Conservation (phyloP, 2,888 invertebrate genomes). For the Eristalinus aeneus region DNA sequence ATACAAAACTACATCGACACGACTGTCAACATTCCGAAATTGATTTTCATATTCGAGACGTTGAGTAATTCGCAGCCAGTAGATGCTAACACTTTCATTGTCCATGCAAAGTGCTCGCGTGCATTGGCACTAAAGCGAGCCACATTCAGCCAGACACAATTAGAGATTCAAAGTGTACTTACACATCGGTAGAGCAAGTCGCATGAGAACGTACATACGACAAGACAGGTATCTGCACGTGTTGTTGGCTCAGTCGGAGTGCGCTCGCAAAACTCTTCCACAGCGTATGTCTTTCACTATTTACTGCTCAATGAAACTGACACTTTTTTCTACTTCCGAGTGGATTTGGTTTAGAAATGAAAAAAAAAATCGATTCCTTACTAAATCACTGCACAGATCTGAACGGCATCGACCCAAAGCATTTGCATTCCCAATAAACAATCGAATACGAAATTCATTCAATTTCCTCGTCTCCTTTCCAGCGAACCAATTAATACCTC, state of each 20-base stretch:
- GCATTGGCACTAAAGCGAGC: slow-evolving; percentile 26
- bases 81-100: slow-evolving; percentile 43
- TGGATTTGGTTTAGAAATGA: neutral
- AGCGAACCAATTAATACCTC: slow-evolving; percentile 44
- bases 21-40: slow-evolving; percentile 63
- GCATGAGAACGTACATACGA: slow-evolving; percentile 1
- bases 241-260: slow-evolving; percentile 56
- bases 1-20: slow-evolving; percentile 29
- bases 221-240: slow-evolving; percentile 51
- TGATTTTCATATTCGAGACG: slow-evolving; percentile 44
- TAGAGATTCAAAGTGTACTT: slow-evolving; percentile 34
- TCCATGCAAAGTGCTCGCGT: slow-evolving; percentile 45
- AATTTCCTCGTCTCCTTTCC: slow-evolving; percentile 22
- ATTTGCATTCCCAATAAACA: slow-evolving; percentile 22
- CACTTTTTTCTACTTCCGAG: neutral
- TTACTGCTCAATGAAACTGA: neutral
- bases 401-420: slow-evolving; percentile 12
- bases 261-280: slow-evolving; percentile 23
- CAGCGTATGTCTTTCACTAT: slow-evolving; percentile 34
- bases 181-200: slow-evolving; percentile 49
- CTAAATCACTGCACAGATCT: neutral
- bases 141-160: slow-evolving; percentile 34
- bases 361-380: neutral
- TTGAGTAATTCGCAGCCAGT: slow-evolving; percentile 40
- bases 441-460: slow-evolving; percentile 23